Evolutionary conservation across 2,888 invertebrate genomes (phyloP).

Genomic region (Pheosia tremula): DNA sequence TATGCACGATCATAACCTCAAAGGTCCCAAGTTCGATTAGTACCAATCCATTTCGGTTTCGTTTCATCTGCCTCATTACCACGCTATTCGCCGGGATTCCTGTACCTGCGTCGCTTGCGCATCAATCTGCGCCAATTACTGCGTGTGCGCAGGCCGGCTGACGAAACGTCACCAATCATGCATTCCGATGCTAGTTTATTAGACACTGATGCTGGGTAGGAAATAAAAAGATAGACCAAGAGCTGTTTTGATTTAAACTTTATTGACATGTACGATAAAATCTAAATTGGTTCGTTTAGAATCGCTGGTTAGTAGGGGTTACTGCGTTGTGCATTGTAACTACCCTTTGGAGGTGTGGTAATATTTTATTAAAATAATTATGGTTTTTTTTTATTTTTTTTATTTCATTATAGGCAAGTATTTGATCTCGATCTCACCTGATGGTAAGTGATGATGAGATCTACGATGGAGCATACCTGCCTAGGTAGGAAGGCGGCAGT

Average conservation of each 20-base stretch:
- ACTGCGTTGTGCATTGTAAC: too few relatives aligned
- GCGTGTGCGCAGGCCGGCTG: background rate
- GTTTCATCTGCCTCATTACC: background rate
- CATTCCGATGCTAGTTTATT: background rate
- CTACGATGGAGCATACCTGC: too few relatives aligned
- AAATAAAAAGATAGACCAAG: background rate
- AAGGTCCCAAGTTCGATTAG: background rate
- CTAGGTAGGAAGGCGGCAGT: too few relatives aligned
- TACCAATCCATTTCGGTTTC: background rate
- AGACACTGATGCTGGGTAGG: background rate
- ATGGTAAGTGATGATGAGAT: too few relatives aligned
- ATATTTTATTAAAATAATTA: too few relatives aligned
- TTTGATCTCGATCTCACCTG: too few relatives aligned
- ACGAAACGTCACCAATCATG: conserved; percentile 2
- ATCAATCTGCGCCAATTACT: conserved; percentile 4
- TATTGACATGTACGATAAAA: too few relatives aligned
- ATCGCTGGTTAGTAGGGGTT: too few relatives aligned
- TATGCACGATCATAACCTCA: background rate
- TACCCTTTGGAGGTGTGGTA: too few relatives aligned
- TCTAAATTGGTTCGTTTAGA: too few relatives aligned
- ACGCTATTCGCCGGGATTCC: background rate
- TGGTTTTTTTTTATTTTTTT: too few relatives aligned
- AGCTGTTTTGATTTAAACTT: background rate
- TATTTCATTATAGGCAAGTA: too few relatives aligned
- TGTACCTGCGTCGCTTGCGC: background rate